Evolutionary conservation across 1,140 invertebrate species (phyloP).

Genomic region (Caenorhabditis elegans): WBcel235 BX284603.4:8395001-8395500

Average conservation of each 20-base stretch:
- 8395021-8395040: not conserved
- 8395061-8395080: slow-evolving; percentile 13
- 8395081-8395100: slow-evolving; percentile 4
- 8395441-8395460: too few relatives aligned
- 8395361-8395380: too few relatives aligned
- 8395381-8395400: not conserved
- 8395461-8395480: too few relatives aligned
- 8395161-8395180: not conserved
- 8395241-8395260: not conserved
- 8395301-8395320: too few relatives aligned
- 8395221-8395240: too few relatives aligned
- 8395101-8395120: not conserved
- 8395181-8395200: not conserved
- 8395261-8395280: not conserved
- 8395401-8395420: too few relatives aligned
- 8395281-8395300: not conserved
- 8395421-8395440: too few relatives aligned
- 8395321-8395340: too few relatives aligned
- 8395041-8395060: not conserved
- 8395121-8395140: not conserved
- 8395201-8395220: slow-evolving; percentile 6
- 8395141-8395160: not conserved
- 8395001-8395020: not conserved
- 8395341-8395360: too few relatives aligned
- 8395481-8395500: too few relatives aligned